These are phyloP conservation scores for Schizotus pectinicornis DNA, from an alignment of 2,888 invertebrate species.

Conservation along the genomic window DNA sequence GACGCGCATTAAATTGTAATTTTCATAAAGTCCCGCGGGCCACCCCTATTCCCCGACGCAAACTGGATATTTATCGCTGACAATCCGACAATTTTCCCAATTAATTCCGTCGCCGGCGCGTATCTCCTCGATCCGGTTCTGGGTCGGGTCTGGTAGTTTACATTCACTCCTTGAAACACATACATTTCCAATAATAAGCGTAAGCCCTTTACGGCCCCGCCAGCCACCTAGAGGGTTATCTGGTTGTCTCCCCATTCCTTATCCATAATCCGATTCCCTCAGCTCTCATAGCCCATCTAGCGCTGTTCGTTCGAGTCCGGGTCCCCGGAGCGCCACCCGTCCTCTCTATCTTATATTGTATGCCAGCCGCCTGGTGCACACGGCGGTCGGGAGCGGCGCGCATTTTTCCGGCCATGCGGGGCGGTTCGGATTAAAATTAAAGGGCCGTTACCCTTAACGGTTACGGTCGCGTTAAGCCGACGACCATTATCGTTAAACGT, in stretches of 20 bases:
- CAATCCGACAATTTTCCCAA: no score
- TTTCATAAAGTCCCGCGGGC: not conserved
- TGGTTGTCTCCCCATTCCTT: constrained; percentile 32
- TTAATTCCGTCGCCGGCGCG: no score
- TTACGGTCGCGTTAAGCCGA: constrained; percentile 19
- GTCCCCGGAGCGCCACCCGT: constrained; percentile 9
- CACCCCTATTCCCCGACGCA: no score
- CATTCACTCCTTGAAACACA: constrained; percentile 27
- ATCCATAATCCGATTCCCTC: constrained; percentile 35
- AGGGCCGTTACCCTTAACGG: constrained; percentile 13
- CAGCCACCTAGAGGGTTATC: constrained; percentile 38
- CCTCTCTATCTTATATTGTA: not conserved
- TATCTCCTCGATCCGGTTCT: no score
- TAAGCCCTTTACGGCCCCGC: constrained; percentile 26
- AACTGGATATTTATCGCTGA: no score
- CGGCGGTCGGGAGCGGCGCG: not conserved
- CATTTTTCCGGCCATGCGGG: not conserved
- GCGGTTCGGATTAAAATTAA: constrained; percentile 14
- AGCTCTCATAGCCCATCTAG: constrained; percentile 18
- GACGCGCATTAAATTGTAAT: constrained; percentile 11
- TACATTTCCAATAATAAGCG: constrained; percentile 29
- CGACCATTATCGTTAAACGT: constrained; percentile 18
- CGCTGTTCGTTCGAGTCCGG: constrained; percentile 11
- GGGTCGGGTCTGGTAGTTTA: constrained; percentile 15
- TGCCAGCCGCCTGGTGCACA: no score